Evolutionary conservation across 2,113 vertebrate genomes (phyloP).

Genomic region (Piaya cayana): DNA sequence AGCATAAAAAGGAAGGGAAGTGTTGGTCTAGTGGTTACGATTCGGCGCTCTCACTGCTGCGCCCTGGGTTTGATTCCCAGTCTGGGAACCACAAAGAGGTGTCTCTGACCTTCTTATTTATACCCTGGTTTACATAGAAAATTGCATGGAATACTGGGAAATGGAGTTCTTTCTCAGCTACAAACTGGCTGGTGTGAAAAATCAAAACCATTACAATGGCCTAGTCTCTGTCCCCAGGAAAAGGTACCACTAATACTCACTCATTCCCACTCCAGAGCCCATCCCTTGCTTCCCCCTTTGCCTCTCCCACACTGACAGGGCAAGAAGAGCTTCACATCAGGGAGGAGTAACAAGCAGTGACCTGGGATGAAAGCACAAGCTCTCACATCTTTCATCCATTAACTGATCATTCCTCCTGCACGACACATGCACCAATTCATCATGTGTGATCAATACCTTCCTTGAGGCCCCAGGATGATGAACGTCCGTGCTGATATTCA

Average conservation of each 20-base stretch:
- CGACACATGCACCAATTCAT: background rate
- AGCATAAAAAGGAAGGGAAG: no score
- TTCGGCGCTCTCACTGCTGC: no score
- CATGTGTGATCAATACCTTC: slow-evolving; percentile 50
- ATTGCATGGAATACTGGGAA: no score
- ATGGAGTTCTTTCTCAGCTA: no score
- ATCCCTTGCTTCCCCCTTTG: background rate
- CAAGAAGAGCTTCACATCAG: background rate
- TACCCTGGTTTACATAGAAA: no score
- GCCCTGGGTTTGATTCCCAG: no score
- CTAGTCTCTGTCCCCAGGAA: background rate
- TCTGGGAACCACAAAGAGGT: no score
- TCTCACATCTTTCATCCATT: slow-evolving; percentile 36
- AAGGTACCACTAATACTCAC: background rate
- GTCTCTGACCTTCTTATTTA: no score
- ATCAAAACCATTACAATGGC: no score
- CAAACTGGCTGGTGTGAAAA: no score
- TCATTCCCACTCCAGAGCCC: fast-evolving
- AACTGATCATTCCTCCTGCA: slow-evolving; percentile 25
- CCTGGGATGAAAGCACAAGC: background rate
- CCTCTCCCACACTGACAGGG: background rate
- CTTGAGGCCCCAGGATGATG: slow-evolving; percentile 15
- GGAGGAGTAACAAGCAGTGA: background rate
- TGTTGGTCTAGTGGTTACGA: no score
- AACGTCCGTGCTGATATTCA: slow-evolving; percentile 1